Conservation (phyloP, 2,113 vertebrate genomes). For the Polyodon spathula region DNA sequence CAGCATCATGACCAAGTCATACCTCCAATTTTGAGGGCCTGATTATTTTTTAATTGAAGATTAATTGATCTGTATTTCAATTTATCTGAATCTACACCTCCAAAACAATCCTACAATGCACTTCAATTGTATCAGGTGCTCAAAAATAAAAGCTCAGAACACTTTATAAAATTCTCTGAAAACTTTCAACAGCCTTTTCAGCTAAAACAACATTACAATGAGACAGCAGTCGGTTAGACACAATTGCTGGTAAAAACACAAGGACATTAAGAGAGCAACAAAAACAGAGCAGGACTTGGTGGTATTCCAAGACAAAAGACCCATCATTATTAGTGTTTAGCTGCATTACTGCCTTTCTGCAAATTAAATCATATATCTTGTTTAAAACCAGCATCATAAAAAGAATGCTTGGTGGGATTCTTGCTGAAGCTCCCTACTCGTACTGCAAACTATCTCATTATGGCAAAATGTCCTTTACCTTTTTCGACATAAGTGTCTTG, state of each 20-base stretch:
- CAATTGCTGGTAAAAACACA: not conserved
- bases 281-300: not conserved
- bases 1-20: too few species aligned
- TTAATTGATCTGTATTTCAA: too few species aligned
- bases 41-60: too few species aligned
- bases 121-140: too few species aligned
- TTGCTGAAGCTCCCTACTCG: conserved; percentile 21
- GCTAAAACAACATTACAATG: too few species aligned
- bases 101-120: too few species aligned
- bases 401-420: conserved; percentile 2
- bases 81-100: too few species aligned
- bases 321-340: conserved; percentile 19
- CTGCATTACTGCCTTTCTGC: conserved; percentile 19
- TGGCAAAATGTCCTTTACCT: conserved; percentile 26
- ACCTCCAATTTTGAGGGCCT: too few species aligned
- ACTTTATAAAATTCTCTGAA: too few species aligned
- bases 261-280: not conserved
- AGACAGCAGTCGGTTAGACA: too few species aligned
- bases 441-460: conserved; percentile 33
- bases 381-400: conserved; percentile 13
- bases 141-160: too few species aligned
- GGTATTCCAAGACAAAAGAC: not conserved
- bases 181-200: too few species aligned
- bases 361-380: conserved; percentile 22
- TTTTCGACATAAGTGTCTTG: conserved; percentile 33